phyloP scores from a whole-genome alignment of 1,140 invertebrate genomes.

The Pachypeltis micranthus region DNA sequence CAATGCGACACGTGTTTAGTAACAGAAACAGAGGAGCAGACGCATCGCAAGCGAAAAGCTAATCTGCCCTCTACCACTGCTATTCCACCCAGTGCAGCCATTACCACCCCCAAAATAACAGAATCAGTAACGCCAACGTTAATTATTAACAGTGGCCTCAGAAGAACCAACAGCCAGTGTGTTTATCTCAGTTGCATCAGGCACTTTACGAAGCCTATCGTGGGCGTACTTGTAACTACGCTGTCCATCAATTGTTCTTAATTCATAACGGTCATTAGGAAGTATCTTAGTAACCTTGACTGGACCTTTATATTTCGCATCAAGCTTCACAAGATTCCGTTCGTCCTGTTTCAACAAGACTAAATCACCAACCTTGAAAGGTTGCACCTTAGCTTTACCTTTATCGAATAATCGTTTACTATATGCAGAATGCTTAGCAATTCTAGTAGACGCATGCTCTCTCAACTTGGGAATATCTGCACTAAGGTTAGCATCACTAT shows the following conservation, averaged over 20 bases:
- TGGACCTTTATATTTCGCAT: not conserved
- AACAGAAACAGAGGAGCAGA: not conserved
- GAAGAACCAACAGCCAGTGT: not conserved
- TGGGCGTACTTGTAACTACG: not conserved
- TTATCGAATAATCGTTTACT: not conserved
- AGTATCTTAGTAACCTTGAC: not conserved
- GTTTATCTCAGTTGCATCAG: conserved; percentile 5
- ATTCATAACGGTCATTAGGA: not conserved
- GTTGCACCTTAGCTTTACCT: conserved; percentile 4
- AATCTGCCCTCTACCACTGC: not conserved
- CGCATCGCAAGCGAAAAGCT: conserved; percentile 7
- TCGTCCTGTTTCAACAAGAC: not conserved
- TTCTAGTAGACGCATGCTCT: conserved; percentile 1
- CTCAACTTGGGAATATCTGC: not conserved
- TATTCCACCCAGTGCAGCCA: not conserved
- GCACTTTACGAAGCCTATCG: conserved; percentile 6
- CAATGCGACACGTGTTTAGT: conserved; percentile 5
- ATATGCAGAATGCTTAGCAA: not conserved
- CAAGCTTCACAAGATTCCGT: not conserved
- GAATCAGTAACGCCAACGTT: not conserved
- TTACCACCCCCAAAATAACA: not conserved
- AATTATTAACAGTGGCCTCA: not conserved
- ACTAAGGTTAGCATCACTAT: not conserved
- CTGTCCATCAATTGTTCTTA: not conserved
- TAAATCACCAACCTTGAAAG: conserved; percentile 6